Evolutionary conservation across 2,888 invertebrate genomes (phyloP), one percentile per base, ranked within the genome.

Genomic region (Elgonia sp.): DNA sequence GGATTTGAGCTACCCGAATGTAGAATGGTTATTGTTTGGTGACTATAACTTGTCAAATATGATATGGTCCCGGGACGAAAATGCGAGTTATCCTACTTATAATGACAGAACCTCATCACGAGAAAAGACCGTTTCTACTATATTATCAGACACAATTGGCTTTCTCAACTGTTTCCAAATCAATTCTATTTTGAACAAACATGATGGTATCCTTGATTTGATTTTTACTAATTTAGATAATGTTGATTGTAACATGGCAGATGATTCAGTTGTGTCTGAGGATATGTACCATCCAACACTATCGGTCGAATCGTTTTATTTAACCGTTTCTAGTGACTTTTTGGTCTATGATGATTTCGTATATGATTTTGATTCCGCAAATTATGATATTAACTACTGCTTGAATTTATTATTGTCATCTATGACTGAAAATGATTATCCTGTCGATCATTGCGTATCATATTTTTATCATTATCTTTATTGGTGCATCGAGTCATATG

Each of bases 21-120:
- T 20, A 9, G 42, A 67, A 5, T 67, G 40, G 67, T 46, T 67
- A 42, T 18, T 67, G 20, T 40, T 67, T 10, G 67, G 67, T 18
- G 42, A 67, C 42, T 67, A 18, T n/a, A 42, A 67, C 42, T 7
- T 67, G 12, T 18, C 67, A 16, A 67, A 67, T 42, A 42, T 67
- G n/a, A 12, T 7, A 5, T 67, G 67, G 67, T 16, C n/a, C 14
- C n/a, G 29, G 4, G 67, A n/a, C 10, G 29, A 40, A 10, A 4
- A 67, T 20, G n/a, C 67, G 8, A 67, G 67, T 42, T 42, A 42
- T 67, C 18, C 46, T 6, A 42, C 2, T 42, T 42, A 18, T 21
- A 67, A 67, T n/a, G n/a, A 67, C n/a, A 67, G 20, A 42, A 67
- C 40, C 1, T 20, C 67, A 29, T 42, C 37, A 20, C 18, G 67